phyloP scores from a whole-genome alignment of 2,797 vertebrate species.

The Protosalanx chinensis region DNA sequence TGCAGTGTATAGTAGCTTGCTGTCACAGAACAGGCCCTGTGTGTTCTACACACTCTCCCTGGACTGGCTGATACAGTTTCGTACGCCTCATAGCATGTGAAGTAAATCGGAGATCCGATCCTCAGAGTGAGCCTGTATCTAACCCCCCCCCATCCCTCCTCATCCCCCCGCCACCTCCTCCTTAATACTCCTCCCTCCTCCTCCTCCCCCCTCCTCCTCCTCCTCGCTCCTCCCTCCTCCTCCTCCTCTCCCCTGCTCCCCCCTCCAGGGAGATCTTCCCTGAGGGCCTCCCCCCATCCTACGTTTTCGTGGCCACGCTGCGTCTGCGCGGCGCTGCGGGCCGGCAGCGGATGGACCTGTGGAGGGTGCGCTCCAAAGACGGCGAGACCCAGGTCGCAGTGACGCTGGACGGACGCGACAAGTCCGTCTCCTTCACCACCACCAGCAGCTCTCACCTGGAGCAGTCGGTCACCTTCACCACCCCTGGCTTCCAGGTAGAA shows the following conservation, averaged over 20 bases:
- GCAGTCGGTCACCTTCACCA: slow-evolving; percentile 63
- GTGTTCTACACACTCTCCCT: too few relatives aligned
- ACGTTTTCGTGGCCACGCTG: slow-evolving; percentile 78
- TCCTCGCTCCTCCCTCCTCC: too few relatives aligned
- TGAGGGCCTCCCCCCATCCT: slow-evolving; percentile 81
- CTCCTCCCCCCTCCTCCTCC: too few relatives aligned
- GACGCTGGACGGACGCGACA: slow-evolving; percentile 65
- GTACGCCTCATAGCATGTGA: too few relatives aligned
- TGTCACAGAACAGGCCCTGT: too few relatives aligned
- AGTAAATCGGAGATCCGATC: too few relatives aligned
- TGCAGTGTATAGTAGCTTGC: neutral
- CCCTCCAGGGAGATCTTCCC: slow-evolving; percentile 76
- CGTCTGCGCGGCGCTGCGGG: slow-evolving; percentile 62
- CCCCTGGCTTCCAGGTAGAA: slow-evolving; percentile 66
- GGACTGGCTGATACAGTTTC: too few relatives aligned
- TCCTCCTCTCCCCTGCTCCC: neutral
- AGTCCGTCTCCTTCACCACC: slow-evolving; percentile 68
- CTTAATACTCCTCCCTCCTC: too few relatives aligned
- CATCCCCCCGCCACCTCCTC: too few relatives aligned
- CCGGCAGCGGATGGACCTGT: slow-evolving; percentile 70
- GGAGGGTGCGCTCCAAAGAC: slow-evolving; percentile 75
- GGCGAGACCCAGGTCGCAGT: slow-evolving; percentile 71
- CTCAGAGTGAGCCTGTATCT: too few relatives aligned
- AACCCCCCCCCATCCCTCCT: too few relatives aligned
- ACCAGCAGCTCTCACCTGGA: slow-evolving; percentile 54